phyloP scores from a whole-genome alignment of 2,797 vertebrate genomes.

The Galagoides demidoff region DNA sequence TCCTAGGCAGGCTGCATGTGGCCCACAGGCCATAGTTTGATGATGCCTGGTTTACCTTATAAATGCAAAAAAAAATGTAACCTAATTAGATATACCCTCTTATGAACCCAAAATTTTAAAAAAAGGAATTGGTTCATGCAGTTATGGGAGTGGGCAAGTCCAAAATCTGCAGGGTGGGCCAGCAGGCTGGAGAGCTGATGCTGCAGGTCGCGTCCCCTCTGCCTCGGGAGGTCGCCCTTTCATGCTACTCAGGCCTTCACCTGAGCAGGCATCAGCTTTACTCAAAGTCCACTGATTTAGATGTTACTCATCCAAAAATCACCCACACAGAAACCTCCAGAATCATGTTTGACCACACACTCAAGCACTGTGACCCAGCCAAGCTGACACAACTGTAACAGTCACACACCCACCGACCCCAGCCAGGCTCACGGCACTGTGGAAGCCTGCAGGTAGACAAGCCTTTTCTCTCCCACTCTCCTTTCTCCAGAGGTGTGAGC shows the following conservation, averaged over 20 bases:
- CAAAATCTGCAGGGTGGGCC: background rate
- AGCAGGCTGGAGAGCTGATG: background rate
- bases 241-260: background rate
- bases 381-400: background rate
- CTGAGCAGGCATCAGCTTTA: background rate
- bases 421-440: rapidly evolving
- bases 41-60: too few species aligned
- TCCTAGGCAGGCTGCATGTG: too few species aligned
- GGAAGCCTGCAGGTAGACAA: background rate
- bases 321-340: background rate
- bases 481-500: background rate
- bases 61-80: too few species aligned
- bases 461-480: background rate
- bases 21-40: too few species aligned
- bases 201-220: background rate
- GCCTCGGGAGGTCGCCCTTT: background rate
- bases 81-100: too few species aligned
- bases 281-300: background rate
- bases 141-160: background rate
- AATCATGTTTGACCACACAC: too few species aligned
- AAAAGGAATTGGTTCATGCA: background rate
- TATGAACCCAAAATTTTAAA: too few species aligned
- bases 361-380: background rate
- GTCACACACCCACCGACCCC: background rate
- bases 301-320: background rate